These are phyloP conservation scores for Monoplex corrugatus DNA, from an alignment of 2,888 invertebrate species.

Conservation along the genomic window DNA sequence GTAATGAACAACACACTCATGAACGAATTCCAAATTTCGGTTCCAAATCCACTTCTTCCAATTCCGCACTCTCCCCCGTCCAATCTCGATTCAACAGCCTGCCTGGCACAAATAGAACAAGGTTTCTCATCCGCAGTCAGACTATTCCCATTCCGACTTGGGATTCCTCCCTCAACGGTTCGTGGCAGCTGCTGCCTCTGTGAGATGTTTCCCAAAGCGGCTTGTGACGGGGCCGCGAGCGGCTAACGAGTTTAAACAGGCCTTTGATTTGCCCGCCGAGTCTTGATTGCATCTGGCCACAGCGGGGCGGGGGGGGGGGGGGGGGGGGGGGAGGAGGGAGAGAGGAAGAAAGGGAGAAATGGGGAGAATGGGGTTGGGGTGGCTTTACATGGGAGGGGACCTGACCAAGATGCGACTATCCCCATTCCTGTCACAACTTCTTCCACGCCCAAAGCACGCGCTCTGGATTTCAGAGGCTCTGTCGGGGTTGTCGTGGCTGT, in stretches of 20 bases:
- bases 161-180: not conserved
- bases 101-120: not conserved
- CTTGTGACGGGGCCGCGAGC: constrained; percentile 20
- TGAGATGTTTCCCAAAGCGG: constrained; percentile 26
- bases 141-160: not conserved
- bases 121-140: not conserved
- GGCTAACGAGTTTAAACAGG: constrained; percentile 43
- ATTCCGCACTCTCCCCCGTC: not conserved
- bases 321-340: not conserved
- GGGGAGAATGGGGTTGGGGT: not conserved
- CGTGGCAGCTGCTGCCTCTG: constrained; percentile 22
- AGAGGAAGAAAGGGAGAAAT: not conserved
- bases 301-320: not conserved
- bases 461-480: constrained; percentile 27
- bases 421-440: constrained; percentile 44
- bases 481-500: not conserved
- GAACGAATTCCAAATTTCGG: too few relatives aligned
- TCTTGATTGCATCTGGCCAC: constrained; percentile 33
- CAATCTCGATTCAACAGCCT: not conserved
- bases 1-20: too few relatives aligned
- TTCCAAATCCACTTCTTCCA: not conserved
- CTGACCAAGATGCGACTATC: constrained; percentile 39
- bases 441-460: constrained; percentile 35
- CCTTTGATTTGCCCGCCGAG: constrained; percentile 39
- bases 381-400: not conserved